Base-by-base conservation (phyloP, 2,888 invertebrate species). In the Prionchulus punctatus region DNA sequence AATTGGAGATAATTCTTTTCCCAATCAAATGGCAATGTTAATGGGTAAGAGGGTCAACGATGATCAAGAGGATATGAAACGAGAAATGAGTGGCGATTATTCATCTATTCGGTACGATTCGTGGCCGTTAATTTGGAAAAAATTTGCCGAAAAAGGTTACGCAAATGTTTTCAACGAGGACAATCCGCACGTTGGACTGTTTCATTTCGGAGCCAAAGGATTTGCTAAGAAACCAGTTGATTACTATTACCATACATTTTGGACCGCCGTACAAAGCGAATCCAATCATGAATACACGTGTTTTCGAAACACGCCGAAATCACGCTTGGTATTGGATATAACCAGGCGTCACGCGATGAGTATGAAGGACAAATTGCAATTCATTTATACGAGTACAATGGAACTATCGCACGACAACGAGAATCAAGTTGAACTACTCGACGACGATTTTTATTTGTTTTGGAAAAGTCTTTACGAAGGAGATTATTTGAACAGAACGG, bases 111-210 rank as follows among this genome's bases (percentile, higher is more conserved):
- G n/a, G 18, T 50, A 36, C 42, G 56, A 54, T 42, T n/a, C 31
- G 18, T 56, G 50, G 50, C 26, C 50, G 3, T 25, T 56, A 18
- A 42, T 56, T 53, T 56, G 56, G 56, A 56, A 51, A 36, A 23
- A n/a, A 25, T 56, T 36, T 42, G 31, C 30, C 2, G 21, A 3
- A 25, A 30, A 53, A 23, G 50, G 55, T 43, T 58, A 58, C 36
- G 36, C 18, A 4, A 55, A 42, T 1, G 26, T 3, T 15, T 51
- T 50, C 31, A 50, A 28, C 3, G 58, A 58, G 43, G 58, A 58
- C 31, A 30, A 18, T 26, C 53, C 58, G 1, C 43, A 42, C 7
- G 31, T 30, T 55, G 58, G 51, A 3, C 30, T 58, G 28, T 58
- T 58, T 30, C 55, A 50, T 42, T 43, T 36, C 30, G 23, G 30